phyloP scores from a whole-genome alignment of 2,797 vertebrate species.

The Thaleichthys pacificus region DNA sequence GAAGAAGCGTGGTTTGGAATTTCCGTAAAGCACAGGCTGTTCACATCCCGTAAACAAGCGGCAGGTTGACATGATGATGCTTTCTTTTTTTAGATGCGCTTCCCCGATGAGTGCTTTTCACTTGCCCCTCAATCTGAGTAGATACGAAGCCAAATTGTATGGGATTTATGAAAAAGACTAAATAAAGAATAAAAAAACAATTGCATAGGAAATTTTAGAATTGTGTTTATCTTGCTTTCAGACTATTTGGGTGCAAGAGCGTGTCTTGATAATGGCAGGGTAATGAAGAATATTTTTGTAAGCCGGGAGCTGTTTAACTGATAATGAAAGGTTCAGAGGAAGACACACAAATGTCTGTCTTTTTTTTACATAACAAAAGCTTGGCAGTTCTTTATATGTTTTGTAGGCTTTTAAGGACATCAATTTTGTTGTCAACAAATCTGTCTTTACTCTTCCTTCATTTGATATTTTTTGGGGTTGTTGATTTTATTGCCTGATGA shows the following conservation, averaged over 20 bases:
- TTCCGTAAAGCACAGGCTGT: constrained; percentile 53
- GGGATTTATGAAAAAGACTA: constrained; percentile 40
- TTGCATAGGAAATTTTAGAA: constrained; percentile 13
- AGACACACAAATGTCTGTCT: constrained; percentile 1
- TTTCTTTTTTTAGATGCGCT: constrained; percentile 54
- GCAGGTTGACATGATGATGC: constrained; percentile 55
- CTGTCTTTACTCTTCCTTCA: background rate
- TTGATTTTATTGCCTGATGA: background rate
- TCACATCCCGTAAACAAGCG: constrained; percentile 62
- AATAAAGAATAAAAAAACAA: constrained; percentile 48
- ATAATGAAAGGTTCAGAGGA: constrained; percentile 51
- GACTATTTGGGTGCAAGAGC: constrained; percentile 37
- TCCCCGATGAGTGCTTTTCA: constrained; percentile 12
- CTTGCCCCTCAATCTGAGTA: constrained; percentile 30
- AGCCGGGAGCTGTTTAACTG: constrained; percentile 29
- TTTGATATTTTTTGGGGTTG: background rate
- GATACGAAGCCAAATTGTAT: constrained; percentile 16
- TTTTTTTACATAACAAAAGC: background rate
- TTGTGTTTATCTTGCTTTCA: constrained; percentile 7
- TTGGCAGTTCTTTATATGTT: background rate
- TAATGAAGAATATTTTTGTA: constrained; percentile 28
- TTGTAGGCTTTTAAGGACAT: background rate
- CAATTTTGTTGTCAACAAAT: background rate
- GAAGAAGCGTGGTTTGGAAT: constrained; percentile 57
- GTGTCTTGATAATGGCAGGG: constrained; percentile 34